phyloP scores from a whole-genome alignment of 2,888 invertebrate species.

The Tachina fera region DNA sequence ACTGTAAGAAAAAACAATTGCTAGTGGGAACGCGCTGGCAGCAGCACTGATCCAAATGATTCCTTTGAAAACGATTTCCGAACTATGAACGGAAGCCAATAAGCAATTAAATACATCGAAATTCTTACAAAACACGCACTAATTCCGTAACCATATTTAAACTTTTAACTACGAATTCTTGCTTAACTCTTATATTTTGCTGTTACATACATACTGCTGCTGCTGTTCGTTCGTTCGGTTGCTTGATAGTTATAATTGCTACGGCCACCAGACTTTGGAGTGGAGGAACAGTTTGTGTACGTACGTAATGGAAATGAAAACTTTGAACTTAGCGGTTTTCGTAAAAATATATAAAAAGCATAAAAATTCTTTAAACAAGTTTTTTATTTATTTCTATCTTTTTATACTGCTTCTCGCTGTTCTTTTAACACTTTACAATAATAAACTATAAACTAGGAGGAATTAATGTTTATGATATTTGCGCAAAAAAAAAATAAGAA shows the following conservation, averaged over 20 bases:
- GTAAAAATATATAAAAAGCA: conserved; percentile 50
- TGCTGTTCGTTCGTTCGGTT: conserved; percentile 13
- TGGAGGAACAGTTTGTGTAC: not conserved
- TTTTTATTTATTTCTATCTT: conserved; percentile 32
- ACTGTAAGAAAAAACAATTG: conserved; percentile 4
- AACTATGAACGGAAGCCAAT: conserved; percentile 71
- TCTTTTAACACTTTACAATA: conserved; percentile 63
- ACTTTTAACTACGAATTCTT: conserved; percentile 39
- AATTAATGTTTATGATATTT: conserved; percentile 43
- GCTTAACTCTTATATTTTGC: conserved; percentile 11
- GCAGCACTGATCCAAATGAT: conserved; percentile 53
- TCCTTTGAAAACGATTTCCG: conserved; percentile 34
- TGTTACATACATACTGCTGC: too few species aligned
- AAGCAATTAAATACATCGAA: conserved; percentile 70
- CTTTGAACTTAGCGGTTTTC: conserved; percentile 70
- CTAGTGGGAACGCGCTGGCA: not conserved
- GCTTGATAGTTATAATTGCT: conserved; percentile 32
- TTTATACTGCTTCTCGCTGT: conserved; percentile 4
- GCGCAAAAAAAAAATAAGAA: not conserved
- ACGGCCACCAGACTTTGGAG: conserved; percentile 14
- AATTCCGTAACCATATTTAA: conserved; percentile 66
- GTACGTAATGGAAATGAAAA: conserved; percentile 36
- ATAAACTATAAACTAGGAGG: conserved; percentile 61
- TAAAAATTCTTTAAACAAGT: conserved; percentile 68
- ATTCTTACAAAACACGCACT: conserved; percentile 69